A percentile compares a stretch with the other conserved stretches of the same genome.
Conservation (phyloP, 2,797 vertebrate genomes). For the Lacerta agilis region DNA sequence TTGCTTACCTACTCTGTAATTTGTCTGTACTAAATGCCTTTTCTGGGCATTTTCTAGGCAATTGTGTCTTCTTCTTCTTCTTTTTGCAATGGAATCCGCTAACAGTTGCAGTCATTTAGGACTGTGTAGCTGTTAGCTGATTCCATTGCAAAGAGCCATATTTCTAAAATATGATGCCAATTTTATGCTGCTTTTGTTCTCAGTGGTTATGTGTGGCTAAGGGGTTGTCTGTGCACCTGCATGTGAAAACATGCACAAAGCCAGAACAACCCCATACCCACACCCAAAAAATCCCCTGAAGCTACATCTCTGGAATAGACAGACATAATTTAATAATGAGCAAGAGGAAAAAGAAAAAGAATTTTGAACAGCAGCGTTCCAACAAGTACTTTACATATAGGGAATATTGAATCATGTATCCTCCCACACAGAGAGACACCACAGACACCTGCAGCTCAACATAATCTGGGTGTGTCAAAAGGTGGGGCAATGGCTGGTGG, state of each 20-base stretch:
- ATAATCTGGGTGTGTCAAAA: no score
- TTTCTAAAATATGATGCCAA: background rate
- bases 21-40: background rate
- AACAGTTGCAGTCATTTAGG: background rate
- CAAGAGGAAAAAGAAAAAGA: background rate
- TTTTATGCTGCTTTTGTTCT: background rate
- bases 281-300: background rate
- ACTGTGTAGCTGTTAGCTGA: no score
- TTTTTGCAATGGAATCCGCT: no score
- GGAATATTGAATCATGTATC: background rate
- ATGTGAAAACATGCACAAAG: background rate
- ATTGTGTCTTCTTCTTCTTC: no score
- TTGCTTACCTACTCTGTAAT: background rate
- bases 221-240: background rate
- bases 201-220: background rate
- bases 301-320: background rate
- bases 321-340: background rate
- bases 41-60: no score
- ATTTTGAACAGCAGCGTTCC: background rate
- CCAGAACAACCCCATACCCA: background rate
- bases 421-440: background rate
- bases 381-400: no score
- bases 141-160: background rate
- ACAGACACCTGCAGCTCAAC: no score
- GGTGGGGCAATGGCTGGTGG: no score